Base-by-base conservation (phyloP, 2,797 vertebrate genomes). In the Borostomias antarcticus region DNA sequence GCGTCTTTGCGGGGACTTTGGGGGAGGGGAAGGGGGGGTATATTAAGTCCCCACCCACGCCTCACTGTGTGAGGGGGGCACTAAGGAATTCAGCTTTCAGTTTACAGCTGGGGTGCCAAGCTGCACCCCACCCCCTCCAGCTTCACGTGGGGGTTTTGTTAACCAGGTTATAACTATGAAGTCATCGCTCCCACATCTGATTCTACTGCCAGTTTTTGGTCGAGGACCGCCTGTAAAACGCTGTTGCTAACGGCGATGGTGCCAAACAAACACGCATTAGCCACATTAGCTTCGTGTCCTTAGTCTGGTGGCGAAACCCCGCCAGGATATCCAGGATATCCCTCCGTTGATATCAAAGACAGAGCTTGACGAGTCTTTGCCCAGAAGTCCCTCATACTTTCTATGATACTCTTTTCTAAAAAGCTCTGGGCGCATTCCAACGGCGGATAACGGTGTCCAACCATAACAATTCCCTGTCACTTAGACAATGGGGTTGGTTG, bases 161-260 rank as follows among this genome's bases (percentile, higher is more conserved):
- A 45, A 77, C 70, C 74, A 79, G n/a, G 80, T 88, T 85, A 91
- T 90, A 84, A 86, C 75, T 80, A 84, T 90, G 86, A 92, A 83
- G 80, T 92, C 89, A 92, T 86, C 50, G 4, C 74, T 76, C 77
- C 78, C 80, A 86, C 80, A 56, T 87, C 79, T 88, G 84, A 87
- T 86, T 89, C 88, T 73, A 82, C 80, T 84, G 86, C 84, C 77
- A 86, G 87, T 64, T 85, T 29, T 86, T 85, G 81, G 85, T 82
- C 79, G 63, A 69, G 15, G 45, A 64, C 73, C 70, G 73, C 74
- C 75, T 81, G 68, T 78, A 74, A 81, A 85, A 73, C 53, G 68
- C 53, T 62, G 74, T 76, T 76, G 82, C 85, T 82, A 84, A 79
- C 69, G 69, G 70, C 64, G 67, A 83, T 79, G 78, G 73, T 68